Evolutionary conservation across 1,140 invertebrate genomes (phyloP).

Genomic region (Heliconius himera): DNA sequence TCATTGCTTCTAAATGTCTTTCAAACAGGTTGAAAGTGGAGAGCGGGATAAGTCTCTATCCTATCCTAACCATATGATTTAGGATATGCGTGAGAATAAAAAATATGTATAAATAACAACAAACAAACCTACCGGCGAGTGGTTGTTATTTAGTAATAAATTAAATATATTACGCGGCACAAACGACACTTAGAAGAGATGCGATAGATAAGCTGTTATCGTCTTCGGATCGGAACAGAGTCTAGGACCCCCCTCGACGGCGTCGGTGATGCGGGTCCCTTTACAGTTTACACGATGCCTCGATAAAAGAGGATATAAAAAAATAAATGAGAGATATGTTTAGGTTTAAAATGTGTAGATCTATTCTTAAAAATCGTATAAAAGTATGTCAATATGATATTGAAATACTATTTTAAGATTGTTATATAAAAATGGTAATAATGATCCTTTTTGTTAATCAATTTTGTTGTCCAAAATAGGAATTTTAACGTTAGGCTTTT

Average conservation of each 20-base stretch:
- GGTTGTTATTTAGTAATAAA: not conserved
- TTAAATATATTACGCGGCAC: slow-evolving; percentile 16
- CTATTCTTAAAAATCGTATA: not conserved
- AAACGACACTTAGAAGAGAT: slow-evolving; percentile 18
- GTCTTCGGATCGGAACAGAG: slow-evolving; percentile 18
- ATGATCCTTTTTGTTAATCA: not conserved
- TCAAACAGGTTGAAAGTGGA: too few relatives aligned
- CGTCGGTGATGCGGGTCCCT: not conserved
- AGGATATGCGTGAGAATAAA: not conserved
- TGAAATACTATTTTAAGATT: too few relatives aligned
- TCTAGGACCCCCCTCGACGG: not conserved
- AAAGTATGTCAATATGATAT: not conserved
- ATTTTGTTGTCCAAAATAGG: too few relatives aligned
- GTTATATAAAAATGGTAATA: not conserved
- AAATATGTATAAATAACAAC: not conserved
- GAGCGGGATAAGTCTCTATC: too few relatives aligned
- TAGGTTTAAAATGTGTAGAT: not conserved
- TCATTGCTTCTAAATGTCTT: too few relatives aligned
- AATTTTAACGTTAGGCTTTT: too few relatives aligned
- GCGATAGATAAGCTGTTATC: slow-evolving; percentile 23
- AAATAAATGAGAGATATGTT: not conserved
- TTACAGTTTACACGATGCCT: not conserved
- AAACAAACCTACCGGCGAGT: not conserved
- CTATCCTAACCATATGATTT: too few relatives aligned
- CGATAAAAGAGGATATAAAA: not conserved